A percentile compares a stretch with the other conserved stretches of the same genome.
Conservation (phyloP, 2,797 vertebrate species). For the Enteromius anoplus region DNA sequence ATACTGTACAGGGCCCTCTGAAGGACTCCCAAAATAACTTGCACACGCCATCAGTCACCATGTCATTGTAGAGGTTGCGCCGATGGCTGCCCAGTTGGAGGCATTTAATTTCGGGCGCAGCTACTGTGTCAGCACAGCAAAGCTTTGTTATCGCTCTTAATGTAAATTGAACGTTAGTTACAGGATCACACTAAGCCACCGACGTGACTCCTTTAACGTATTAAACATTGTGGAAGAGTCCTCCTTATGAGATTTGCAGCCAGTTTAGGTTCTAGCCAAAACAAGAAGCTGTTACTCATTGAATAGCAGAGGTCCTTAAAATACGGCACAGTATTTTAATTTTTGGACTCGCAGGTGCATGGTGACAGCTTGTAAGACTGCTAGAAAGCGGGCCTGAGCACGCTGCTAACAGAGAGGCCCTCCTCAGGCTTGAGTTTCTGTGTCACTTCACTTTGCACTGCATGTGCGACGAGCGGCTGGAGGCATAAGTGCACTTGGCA, state of each 20-base stretch:
- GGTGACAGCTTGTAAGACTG: constrained; percentile 76
- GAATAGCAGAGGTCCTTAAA: neutral
- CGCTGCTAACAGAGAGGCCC: constrained; percentile 68
- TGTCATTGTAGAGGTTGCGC: constrained; percentile 73
- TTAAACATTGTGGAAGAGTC: constrained; percentile 65
- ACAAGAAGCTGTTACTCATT: constrained; percentile 13
- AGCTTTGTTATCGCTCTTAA: constrained; percentile 60
- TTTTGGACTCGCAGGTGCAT: constrained; percentile 67
- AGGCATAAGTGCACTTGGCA: constrained; percentile 69
- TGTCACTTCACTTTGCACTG: constrained; percentile 63
- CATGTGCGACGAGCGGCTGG: constrained; percentile 67
- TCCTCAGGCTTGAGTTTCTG: constrained; percentile 75
- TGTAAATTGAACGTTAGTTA: constrained; percentile 63
- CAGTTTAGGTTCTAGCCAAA: constrained; percentile 21
- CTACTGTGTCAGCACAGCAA: constrained; percentile 57
- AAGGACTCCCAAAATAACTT: constrained; percentile 76
- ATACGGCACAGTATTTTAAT: neutral
- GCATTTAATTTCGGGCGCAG: constrained; percentile 67
- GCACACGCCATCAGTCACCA: constrained; percentile 71
- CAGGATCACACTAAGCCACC: constrained; percentile 58
- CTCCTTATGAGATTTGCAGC: constrained; percentile 64
- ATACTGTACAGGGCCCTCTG: constrained; percentile 65
- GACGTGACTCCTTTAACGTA: constrained; percentile 65
- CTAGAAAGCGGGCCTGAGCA: constrained; percentile 71
- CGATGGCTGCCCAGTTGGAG: constrained; percentile 68